These are phyloP conservation scores for Drosophila demipolita DNA, from an alignment of 2,888 invertebrate species.

Conservation along the genomic window DNA sequence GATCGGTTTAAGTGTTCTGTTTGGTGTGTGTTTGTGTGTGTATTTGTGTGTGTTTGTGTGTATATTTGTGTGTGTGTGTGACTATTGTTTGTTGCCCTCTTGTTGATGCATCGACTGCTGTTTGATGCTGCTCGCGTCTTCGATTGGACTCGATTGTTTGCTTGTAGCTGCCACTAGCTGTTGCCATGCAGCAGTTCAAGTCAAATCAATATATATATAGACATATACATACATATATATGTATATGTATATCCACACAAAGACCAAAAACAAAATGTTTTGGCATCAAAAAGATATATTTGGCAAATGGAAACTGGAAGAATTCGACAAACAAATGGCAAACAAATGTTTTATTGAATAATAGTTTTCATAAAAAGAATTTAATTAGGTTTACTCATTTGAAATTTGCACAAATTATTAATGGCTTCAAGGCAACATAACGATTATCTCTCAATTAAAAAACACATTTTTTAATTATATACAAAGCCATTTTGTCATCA, in stretches of 20 bases:
- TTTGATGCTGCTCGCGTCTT: slow-evolving; percentile 32
- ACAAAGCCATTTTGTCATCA: background rate
- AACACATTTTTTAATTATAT: background rate
- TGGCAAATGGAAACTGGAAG: background rate
- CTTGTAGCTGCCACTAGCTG: slow-evolving; percentile 21
- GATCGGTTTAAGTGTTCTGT: slow-evolving; percentile 46
- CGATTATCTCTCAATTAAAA: background rate
- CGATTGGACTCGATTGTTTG: slow-evolving; percentile 29
- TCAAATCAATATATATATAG: slow-evolving; percentile 6
- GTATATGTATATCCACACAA: background rate
- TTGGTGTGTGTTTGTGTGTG: slow-evolving; percentile 14
- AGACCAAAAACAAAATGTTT: background rate
- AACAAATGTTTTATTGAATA: background rate
- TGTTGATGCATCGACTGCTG: slow-evolving; percentile 68
- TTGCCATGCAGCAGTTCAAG: slow-evolving; percentile 27
- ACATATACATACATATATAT: background rate
- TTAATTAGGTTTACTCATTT: background rate
- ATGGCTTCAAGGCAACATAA: too few species aligned
- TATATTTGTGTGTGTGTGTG: slow-evolving; percentile 1
- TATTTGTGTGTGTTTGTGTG: slow-evolving; percentile 8
- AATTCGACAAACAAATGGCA: background rate
- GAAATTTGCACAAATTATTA: background rate
- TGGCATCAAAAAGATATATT: slow-evolving; percentile 1
- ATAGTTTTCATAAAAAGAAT: background rate
- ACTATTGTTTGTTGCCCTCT: slow-evolving; percentile 15